Conservation (phyloP, 2,888 invertebrate species). For the Hypolimnas misippus region DNA sequence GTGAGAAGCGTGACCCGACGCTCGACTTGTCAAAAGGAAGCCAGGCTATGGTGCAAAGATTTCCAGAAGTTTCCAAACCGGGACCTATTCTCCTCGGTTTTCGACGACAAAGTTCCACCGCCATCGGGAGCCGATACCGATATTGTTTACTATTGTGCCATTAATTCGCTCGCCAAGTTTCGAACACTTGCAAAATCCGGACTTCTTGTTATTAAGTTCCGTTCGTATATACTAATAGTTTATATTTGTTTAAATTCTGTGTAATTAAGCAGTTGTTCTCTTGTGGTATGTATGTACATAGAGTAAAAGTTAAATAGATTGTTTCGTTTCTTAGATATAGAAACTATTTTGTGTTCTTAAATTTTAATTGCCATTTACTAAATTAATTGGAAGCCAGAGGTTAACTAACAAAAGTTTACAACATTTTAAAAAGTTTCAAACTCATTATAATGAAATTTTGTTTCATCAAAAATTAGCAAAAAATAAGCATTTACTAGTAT, state of each 20-base stretch:
- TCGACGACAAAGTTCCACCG: constrained; percentile 47
- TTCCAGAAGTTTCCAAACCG: constrained; percentile 45
- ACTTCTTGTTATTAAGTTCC: constrained; percentile 17
- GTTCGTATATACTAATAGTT: constrained; percentile 14
- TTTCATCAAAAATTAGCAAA: too few relatives aligned
- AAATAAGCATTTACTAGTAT: not conserved
- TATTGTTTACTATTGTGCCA: constrained; percentile 43
- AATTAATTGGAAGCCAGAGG: too few relatives aligned
- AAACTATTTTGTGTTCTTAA: too few relatives aligned
- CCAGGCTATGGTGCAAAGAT: constrained; percentile 47
- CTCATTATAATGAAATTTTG: too few relatives aligned
- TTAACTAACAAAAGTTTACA: too few relatives aligned
- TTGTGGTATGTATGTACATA: too few relatives aligned
- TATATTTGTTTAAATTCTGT: constrained; percentile 2
- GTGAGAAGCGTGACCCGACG: constrained; percentile 43
- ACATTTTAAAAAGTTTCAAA: too few relatives aligned
- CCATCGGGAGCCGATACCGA: constrained; percentile 42
- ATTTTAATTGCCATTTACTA: too few relatives aligned
- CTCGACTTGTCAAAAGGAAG: constrained; percentile 51
- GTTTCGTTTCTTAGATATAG: too few relatives aligned
- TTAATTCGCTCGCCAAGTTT: constrained; percentile 37
- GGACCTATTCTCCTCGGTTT: constrained; percentile 48
- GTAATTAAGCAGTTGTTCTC: not conserved
- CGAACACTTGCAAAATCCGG: constrained; percentile 25
- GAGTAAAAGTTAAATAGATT: too few relatives aligned